phyloP scores from a whole-genome alignment of 2,888 invertebrate genomes.

The Camponotus fellah region DNA sequence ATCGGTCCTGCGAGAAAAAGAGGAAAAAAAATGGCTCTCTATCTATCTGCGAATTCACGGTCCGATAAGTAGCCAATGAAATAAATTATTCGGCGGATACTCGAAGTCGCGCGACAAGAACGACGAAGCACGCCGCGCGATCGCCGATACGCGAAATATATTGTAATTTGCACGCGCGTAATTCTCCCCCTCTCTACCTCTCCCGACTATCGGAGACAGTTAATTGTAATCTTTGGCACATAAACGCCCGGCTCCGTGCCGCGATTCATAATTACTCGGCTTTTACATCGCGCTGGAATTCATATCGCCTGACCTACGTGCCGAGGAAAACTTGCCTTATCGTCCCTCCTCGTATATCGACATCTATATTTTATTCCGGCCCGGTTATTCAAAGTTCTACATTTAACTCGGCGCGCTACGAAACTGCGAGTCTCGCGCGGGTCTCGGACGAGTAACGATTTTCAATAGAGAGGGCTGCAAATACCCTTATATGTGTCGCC shows the following conservation, averaged over 20 bases:
- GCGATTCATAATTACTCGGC: slow-evolving; percentile 45
- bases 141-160: slow-evolving; percentile 30
- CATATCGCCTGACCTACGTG: slow-evolving; percentile 51
- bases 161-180: slow-evolving; percentile 22
- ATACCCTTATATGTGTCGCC: slow-evolving; percentile 68
- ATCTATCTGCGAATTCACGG: slow-evolving; percentile 46
- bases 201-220: slow-evolving; percentile 34
- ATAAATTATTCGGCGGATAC: slow-evolving; percentile 45
- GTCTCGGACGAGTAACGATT: slow-evolving; percentile 77
- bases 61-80: slow-evolving; percentile 59
- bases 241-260: slow-evolving; percentile 44
- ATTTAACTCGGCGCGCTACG: slow-evolving; percentile 54
- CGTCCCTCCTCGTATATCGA: slow-evolving; percentile 17
- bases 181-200: background rate
- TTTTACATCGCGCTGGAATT: slow-evolving; percentile 31
- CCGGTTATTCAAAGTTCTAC: slow-evolving; percentile 45
- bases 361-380: slow-evolving; percentile 47
- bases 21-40: slow-evolving; percentile 28
- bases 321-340: slow-evolving; percentile 43
- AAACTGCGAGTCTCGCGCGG: slow-evolving; percentile 50
- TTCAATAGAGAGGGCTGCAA: slow-evolving; percentile 74
- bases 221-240: slow-evolving; percentile 49
- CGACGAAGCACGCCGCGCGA: slow-evolving; percentile 1
- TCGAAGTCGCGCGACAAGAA: slow-evolving; percentile 16
- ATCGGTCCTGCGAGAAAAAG: slow-evolving; percentile 44